Conservation (phyloP, 1,140 invertebrate species). For the Triops longicaudatus region DNA sequence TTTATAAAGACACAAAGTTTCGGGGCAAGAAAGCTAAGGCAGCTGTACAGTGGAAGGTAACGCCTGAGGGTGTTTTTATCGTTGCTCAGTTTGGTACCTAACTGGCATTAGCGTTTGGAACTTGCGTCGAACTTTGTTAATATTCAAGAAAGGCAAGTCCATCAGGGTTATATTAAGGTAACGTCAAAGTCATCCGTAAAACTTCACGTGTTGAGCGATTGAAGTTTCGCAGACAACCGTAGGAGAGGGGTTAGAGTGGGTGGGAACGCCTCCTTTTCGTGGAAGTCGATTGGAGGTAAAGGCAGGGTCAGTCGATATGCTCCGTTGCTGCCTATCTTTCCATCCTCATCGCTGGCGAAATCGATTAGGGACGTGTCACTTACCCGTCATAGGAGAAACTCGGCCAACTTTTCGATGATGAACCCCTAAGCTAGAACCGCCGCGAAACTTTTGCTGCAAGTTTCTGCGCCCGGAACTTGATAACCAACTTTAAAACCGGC, state of each 20-base stretch:
- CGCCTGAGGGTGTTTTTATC: background rate
- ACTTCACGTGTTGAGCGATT: background rate
- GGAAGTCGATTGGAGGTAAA: background rate
- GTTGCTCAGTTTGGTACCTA: background rate
- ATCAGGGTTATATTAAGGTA: background rate
- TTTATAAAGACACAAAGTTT: background rate
- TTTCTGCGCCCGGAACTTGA: background rate
- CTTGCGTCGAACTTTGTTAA: background rate
- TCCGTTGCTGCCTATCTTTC: background rate
- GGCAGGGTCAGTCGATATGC: background rate
- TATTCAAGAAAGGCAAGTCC: slow-evolving; percentile 2
- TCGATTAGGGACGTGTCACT: slow-evolving; percentile 4
- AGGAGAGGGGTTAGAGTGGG: no score
- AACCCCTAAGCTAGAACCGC: background rate
- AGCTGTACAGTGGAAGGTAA: background rate
- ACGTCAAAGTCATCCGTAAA: background rate
- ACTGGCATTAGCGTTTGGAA: background rate
- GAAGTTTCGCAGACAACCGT: background rate
- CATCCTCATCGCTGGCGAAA: background rate
- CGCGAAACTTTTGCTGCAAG: background rate
- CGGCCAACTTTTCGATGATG: background rate
- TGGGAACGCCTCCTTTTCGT: no score
- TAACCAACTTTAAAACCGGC: background rate
- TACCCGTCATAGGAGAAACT: slow-evolving; percentile 5
- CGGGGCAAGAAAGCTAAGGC: background rate